Percentiles rank a stretch among this genome's conserved stretches.
These are phyloP conservation scores for Thamnaconus septentrionalis DNA, from an alignment of 2,113 vertebrate species.

Conservation along the genomic window DNA sequence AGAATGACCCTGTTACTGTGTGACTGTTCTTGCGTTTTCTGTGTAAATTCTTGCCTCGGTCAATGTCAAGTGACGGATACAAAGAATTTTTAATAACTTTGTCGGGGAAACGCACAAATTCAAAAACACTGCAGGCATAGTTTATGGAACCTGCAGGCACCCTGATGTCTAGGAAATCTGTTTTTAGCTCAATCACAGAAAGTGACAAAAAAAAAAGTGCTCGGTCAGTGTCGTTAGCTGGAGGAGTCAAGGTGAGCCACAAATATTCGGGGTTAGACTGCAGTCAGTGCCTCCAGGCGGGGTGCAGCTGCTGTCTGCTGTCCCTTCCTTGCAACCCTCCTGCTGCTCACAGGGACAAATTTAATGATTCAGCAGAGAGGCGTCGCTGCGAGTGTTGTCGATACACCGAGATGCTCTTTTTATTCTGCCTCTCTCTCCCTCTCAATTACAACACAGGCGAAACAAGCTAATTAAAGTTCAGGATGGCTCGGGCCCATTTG, in stretches of 20 bases:
- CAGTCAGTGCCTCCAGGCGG: slow-evolving; percentile 25
- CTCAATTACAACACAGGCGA: slow-evolving; percentile 4
- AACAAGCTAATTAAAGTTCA: slow-evolving; percentile 20
- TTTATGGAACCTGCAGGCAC: slow-evolving; percentile 5
- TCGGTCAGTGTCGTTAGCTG: slow-evolving; percentile 52
- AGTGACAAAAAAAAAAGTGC: slow-evolving; percentile 15
- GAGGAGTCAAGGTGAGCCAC: slow-evolving; percentile 65
- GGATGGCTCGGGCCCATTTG: slow-evolving; percentile 1
- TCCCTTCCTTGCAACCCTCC: slow-evolving; percentile 2
- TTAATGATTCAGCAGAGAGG: slow-evolving; percentile 32
- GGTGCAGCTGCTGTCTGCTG: slow-evolving; percentile 24
- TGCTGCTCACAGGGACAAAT: slow-evolving; percentile 26
- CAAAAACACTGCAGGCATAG: no score
- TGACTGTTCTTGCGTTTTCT: no score
- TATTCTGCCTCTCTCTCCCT: slow-evolving; percentile 1
- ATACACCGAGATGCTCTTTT: slow-evolving; percentile 1
- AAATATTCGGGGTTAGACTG: slow-evolving; percentile 30
- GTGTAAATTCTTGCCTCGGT: no score
- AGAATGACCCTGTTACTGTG: no score
- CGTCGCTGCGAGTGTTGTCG: slow-evolving; percentile 6
- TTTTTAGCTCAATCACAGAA: slow-evolving; percentile 47
- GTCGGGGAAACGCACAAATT: no score
- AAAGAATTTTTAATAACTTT: no score
- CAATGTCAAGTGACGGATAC: no score
- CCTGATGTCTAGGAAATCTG: slow-evolving; percentile 29